A percentile compares a stretch with the other conserved stretches of the same genome.
Conservation (phyloP, 2,888 invertebrate species). For the Noctua janthe region DNA sequence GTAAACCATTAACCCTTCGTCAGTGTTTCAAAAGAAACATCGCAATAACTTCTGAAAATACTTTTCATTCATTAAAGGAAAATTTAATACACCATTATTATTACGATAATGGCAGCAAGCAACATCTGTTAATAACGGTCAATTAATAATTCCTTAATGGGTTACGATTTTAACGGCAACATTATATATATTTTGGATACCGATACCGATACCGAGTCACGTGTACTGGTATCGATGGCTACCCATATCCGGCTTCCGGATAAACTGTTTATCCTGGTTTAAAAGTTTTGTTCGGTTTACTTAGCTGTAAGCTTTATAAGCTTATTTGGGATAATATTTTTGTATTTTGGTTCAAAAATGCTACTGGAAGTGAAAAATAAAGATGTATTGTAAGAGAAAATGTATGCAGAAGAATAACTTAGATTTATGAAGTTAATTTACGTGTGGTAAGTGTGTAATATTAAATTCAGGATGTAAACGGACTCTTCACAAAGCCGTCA, state of each 20-base stretch:
- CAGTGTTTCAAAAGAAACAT: background rate
- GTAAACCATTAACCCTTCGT: background rate
- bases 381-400: background rate
- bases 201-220: slow-evolving; percentile 34
- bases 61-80: slow-evolving; percentile 32
- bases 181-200: slow-evolving; percentile 52
- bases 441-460: background rate
- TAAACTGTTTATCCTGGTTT: slow-evolving; percentile 45
- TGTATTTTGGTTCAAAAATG: slow-evolving; percentile 37
- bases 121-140: slow-evolving; percentile 62
- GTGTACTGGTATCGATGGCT: slow-evolving; percentile 21
- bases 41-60: slow-evolving; percentile 18
- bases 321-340: slow-evolving; percentile 28
- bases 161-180: slow-evolving; percentile 48
- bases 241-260: slow-evolving; percentile 40
- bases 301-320: slow-evolving; percentile 28
- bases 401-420: background rate
- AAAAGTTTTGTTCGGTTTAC: slow-evolving; percentile 36
- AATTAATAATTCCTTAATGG: slow-evolving; percentile 63
- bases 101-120: slow-evolving; percentile 47
- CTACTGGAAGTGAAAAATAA: slow-evolving; percentile 26
- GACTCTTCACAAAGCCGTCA: too few relatives aligned
- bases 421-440: background rate
- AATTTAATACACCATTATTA: slow-evolving; percentile 54
- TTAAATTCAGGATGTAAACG: too few relatives aligned